Evolutionary conservation across 2,888 invertebrate genomes (phyloP), one percentile per base, ranked within the genome.

Genomic region (Lasioglossum vierecki): DNA sequence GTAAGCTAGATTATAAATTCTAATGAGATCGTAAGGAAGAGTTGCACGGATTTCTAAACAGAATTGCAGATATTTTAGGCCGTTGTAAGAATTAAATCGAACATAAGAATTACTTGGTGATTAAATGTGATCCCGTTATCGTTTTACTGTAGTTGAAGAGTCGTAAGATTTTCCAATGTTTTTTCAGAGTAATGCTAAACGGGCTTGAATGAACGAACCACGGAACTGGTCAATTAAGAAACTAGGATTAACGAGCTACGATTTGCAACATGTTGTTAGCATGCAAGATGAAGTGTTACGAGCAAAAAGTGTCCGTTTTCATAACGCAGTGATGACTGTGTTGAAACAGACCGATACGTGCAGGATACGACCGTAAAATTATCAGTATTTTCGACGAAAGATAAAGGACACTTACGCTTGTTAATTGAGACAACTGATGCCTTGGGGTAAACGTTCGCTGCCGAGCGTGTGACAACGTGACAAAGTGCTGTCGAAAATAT

Each of bases 351-450:
- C 18, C 15, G 22, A 76, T 57, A 72, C n/a, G n/a, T 0, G 15
- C n/a, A 57, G 76, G 66, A 78, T 26, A 49, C 71, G 39, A 39
- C 46, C 30, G 63, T 63, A 63, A 30, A 18, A 75, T 75, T 80
- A 71, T 80, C 66, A 66, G 39, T 60, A 68, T 79, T 77, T 77
- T 75, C 74, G 75, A 18, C 60, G 53, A 49, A 66, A 72, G 13
- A 15, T 41, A 49, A 35, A 30, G 44, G 76, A 11, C 13, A 73
- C 70, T 85, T 86, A 18, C 8, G 15, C 15, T 68, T 35, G 22
- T 39, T 39, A 73, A 70, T 79, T 49, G 72, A 75, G 77, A 74
- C 77, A 13, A 13, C 22, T n/a, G n/a, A 66, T 72, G 6, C 35
- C 39, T 46, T 11, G 6, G 11, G 57, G 9, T 63, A 70, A 68